Base-by-base conservation (phyloP, 2,888 invertebrate genomes). In the Polyommatus icarus region DNA sequence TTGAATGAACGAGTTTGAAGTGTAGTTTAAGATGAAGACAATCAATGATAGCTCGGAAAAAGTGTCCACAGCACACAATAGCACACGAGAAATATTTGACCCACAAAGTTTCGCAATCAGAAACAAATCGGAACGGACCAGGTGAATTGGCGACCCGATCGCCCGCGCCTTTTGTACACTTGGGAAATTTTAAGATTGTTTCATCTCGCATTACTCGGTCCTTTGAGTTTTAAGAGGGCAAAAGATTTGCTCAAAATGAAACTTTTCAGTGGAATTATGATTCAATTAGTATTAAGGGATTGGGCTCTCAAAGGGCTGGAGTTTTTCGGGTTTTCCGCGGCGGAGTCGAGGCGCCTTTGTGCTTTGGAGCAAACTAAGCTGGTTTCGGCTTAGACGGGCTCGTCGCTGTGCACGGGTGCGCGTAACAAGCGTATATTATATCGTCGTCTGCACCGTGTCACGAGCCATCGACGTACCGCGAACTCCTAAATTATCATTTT, bases 201-300 rank as follows among this genome's bases (percentile, higher is more conserved):
- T 89, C 86, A 86, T 67, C 83, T 85, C 84, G 86, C 85, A 88
- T 90, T 90, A 87, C 87, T 85, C 86, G 86, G 88, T 86, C 87
- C 89, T 91, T 90, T 90, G 89, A 91, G 87, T 85, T 85, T 84
- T 85, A 85, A 82, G 85, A 87, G 87, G 86, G 87, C 85, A 88
- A 91, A 91, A 92, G 90, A 92, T 93, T 93, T 93, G 89, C 92
- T 67, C 24, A 91, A 93, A 93, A 94, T 92, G 92, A 92, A 93
- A 93, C 89, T 92, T 92, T 89, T 88, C 89, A 89, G 86, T 86
- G 85, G 91, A 93, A 94, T 93, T 93, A 94, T 93, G 92, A 93
- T 94, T 93, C 93, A 93, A 94, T 94, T 93, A 94, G 94, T 92
- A 91, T 94, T 93, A 93, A 92, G 91, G 93, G 92, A 92, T 92